Base-by-base conservation (phyloP, 2,113 vertebrate species). In the Albula goreensis region DNA sequence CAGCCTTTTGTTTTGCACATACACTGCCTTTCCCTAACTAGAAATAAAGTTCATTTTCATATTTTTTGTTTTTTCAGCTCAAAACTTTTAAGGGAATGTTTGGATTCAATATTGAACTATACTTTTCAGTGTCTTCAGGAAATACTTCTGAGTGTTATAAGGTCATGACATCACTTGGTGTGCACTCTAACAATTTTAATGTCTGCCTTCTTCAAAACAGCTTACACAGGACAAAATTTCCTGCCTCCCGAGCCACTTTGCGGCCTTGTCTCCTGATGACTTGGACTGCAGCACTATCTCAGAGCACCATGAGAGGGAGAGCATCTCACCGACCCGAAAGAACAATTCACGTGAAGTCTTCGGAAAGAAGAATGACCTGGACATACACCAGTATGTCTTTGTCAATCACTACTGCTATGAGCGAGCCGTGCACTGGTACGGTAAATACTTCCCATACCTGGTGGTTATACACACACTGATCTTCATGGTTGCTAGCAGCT, bases 321-420 rank as follows among this genome's bases (percentile, higher is more conserved):
- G 25, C 85, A 81, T 50, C 4, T 66, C 82, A 83, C 88, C 82
- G 70, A 86, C 70, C 11, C 90, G 90, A 0, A 81, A 11, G 0
- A 88, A 83, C 79, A 89, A 93, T 57, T 80, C 93, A 4, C 88
- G 51, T 50, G 95, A 96, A 91, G 91, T 96, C 85, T 91, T 88
- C 0, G 97, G 97, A 13, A 93, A 95, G 48, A 96, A 93, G 85
- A 98, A 97, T 87, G 93, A 96, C 86, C 89, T 98, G 82, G 97
- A 98, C 90, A 94, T 97, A 52, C 97, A 97, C 88, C 97, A 98
- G 70, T 98, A 98, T 2, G 92, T 95, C 88, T 98, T 96, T 31
- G 94, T 98, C 79, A 98, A 98, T 92, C 94, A 96, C 90, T 96
- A 96, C n/a, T 98, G 97, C 93, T 98, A 98, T 0, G 97, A 98